Evolutionary conservation across 1,140 invertebrate species (phyloP).

Genomic region (Cherax quadricarinatus): DNA sequence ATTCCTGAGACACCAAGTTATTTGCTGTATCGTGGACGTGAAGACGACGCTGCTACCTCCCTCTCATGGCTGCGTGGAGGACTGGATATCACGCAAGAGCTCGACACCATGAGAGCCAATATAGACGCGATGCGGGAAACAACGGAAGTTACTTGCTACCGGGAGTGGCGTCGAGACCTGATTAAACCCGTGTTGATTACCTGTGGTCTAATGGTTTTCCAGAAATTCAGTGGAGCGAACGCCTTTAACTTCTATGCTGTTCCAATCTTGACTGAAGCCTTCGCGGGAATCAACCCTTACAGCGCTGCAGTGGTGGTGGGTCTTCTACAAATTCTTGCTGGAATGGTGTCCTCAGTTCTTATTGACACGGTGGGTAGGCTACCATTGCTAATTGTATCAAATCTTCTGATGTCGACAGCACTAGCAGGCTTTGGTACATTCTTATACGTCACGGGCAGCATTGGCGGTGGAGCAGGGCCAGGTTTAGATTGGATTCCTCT

Average conservation of each 20-base stretch:
- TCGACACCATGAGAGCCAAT: slow-evolving; percentile 83
- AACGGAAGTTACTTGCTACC: slow-evolving; percentile 68
- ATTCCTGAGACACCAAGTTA: slow-evolving; percentile 91
- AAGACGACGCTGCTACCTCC: slow-evolving; percentile 87
- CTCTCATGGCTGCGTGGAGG: slow-evolving; percentile 86
- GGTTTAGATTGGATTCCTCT: slow-evolving; percentile 87
- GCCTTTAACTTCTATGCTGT: slow-evolving; percentile 91
- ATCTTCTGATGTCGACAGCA: slow-evolving; percentile 88
- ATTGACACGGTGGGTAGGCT: slow-evolving; percentile 88
- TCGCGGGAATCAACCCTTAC: slow-evolving; percentile 87
- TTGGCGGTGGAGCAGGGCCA: slow-evolving; percentile 74
- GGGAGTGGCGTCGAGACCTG: slow-evolving; percentile 75
- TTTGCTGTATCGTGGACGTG: slow-evolving; percentile 84
- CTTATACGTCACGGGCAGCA: slow-evolving; percentile 81
- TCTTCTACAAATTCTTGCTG: slow-evolving; percentile 86
- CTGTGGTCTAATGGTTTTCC: slow-evolving; percentile 90
- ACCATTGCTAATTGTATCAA: slow-evolving; percentile 87
- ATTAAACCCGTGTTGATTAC: slow-evolving; percentile 85
- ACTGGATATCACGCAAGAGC: slow-evolving; percentile 84
- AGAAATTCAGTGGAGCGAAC: slow-evolving; percentile 88
- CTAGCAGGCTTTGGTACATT: slow-evolving; percentile 88
- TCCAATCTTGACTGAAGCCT: slow-evolving; percentile 85
- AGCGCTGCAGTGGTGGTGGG: slow-evolving; percentile 87
- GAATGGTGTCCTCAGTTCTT: slow-evolving; percentile 86
- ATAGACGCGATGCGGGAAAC: slow-evolving; percentile 78